Base-by-base conservation (phyloP, 2,797 vertebrate species). In the Girardinus metallicus region DNA sequence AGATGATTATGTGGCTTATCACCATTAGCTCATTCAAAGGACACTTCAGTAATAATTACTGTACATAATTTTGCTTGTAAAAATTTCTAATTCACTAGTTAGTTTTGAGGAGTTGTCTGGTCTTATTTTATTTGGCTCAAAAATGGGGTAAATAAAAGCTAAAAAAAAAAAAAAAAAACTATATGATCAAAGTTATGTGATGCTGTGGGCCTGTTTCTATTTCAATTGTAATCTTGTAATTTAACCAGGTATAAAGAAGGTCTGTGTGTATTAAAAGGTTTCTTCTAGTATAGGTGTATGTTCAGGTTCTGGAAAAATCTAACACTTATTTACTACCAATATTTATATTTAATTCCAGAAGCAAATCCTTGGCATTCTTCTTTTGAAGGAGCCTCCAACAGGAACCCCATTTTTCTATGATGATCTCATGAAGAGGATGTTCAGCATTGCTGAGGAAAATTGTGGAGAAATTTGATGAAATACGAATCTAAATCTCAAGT, bases 11-110 rank as follows among this genome's bases (percentile, higher is more conserved):
- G 74, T 78, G 80, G 79, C 82, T 86, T 91, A 85, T 90, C 84
- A 77, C 82, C 84, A 87, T 87, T 80, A 74, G 80, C 81, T 79
- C 74, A 75, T 85, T 89, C 86, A 88, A 81, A 81, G 80, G 80
- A 86, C 80, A 79, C 87, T 85, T 78, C 83, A 90, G 75, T 89
- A 82, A 80, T 87, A 90, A 88, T 90, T 86, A 86, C 87, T 83
- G 82, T 91, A 91, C 91, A 91, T 82, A 88, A 60, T 87, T 85
- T 83, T 80, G 86, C 83, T 89, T 80, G 71, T 72, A 43, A 80
- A 84, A 89, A 68, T 75, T 81, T 85, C 78, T 57, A 71, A 64
- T 76, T 72, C 76, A 77, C 71, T 75, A 53, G 47, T 83, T 79
- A 43, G 72, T 82, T 80, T 86, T 79, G 83, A 80, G 85, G 70